Evolutionary conservation across 2,797 vertebrate genomes (phyloP).

Genomic region (Hydrophis major): DNA sequence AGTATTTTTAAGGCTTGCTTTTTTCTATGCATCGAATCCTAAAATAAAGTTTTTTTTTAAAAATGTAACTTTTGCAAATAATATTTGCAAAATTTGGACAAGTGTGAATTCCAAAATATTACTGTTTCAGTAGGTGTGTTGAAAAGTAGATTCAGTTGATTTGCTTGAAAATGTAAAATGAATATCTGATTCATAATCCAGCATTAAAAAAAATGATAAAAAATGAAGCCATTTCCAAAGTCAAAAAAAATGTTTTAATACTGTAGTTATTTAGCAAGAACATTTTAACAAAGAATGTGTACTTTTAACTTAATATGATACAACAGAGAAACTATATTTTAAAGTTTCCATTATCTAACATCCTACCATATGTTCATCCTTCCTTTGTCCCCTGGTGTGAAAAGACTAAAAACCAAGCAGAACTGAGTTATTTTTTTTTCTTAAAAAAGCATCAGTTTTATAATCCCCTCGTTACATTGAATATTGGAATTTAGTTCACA

Average conservation of each 20-base stretch:
- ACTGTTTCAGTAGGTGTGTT: background rate
- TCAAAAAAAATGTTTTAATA: constrained; percentile 81
- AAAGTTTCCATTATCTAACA: constrained; percentile 75
- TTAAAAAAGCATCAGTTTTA: constrained; percentile 12
- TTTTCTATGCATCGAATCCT: background rate
- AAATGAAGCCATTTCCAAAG: constrained; percentile 68
- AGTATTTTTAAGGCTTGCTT: background rate
- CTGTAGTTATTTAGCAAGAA: constrained; percentile 82
- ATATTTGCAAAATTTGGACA: background rate
- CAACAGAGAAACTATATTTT: constrained; percentile 78
- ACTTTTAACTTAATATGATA: constrained; percentile 81
- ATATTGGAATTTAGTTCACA: constrained; percentile 62
- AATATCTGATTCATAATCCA: background rate
- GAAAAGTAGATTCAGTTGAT: background rate
- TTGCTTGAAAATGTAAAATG: background rate
- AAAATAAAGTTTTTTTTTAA: background rate
- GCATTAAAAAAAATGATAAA: background rate
- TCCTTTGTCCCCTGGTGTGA: constrained; percentile 54
- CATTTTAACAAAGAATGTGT: constrained; percentile 82
- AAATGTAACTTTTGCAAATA: background rate
- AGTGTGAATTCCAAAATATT: background rate
- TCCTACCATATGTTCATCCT: constrained; percentile 71
- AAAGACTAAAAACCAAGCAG: constrained; percentile 73
- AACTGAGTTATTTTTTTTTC: constrained; percentile 56
- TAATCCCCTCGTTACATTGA: constrained; percentile 65